A percentile compares a stretch with the other conserved stretches of the same genome.
Conservation (phyloP, 1,140 invertebrate genomes). For the Drosophila parvula region DNA sequence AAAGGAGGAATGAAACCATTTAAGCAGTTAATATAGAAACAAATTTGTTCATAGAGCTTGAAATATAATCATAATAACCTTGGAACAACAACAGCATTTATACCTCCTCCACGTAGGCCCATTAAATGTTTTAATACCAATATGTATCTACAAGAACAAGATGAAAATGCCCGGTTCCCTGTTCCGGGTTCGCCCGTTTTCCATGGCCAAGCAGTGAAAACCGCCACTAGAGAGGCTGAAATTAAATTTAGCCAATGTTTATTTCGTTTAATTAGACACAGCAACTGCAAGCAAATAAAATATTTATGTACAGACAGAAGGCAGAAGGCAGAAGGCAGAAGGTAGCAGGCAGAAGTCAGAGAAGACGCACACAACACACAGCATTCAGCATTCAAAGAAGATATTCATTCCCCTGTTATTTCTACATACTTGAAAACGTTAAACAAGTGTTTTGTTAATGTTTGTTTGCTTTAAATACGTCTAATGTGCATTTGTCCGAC, state of each 20-base stretch:
- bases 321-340: slow-evolving; percentile 21
- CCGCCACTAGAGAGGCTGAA: slow-evolving; percentile 63
- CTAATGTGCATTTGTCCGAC: slow-evolving; percentile 62
- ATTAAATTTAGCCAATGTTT: slow-evolving; percentile 78
- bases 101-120: too few relatives aligned
- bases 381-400: slow-evolving; percentile 11
- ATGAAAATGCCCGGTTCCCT: slow-evolving; percentile 3
- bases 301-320: slow-evolving; percentile 70
- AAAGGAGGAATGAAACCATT: not conserved
- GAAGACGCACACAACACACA: slow-evolving; percentile 21
- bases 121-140: slow-evolving; percentile 31
- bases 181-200: slow-evolving; percentile 48
- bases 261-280: slow-evolving; percentile 79
- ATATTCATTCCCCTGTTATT: slow-evolving; percentile 40
- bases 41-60: too few relatives aligned
- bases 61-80: not conserved
- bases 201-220: slow-evolving; percentile 45
- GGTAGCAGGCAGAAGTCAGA: slow-evolving; percentile 14
- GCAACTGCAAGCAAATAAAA: slow-evolving; percentile 77
- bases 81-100: not conserved
- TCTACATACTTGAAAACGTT: slow-evolving; percentile 78
- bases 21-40: not conserved
- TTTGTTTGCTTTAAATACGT: slow-evolving; percentile 76
- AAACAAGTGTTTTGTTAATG: slow-evolving; percentile 82
- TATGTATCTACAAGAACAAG: slow-evolving; percentile 14